Conservation (phyloP, 2,888 invertebrate species). For the Mythimna ferrago region DNA sequence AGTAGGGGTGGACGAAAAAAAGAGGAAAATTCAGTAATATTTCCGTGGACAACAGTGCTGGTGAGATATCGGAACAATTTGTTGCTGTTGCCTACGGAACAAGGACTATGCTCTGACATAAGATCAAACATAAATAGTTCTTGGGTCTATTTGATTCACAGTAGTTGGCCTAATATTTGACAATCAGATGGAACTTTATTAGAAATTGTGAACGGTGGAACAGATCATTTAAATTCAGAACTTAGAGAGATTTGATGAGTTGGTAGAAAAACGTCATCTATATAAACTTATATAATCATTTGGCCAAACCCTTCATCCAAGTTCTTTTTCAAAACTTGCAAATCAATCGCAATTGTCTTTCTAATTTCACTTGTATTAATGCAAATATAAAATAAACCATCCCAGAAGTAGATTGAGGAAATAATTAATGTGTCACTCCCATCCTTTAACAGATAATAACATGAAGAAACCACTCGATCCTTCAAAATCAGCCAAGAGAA, state of each 20-base stretch:
- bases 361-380: background rate
- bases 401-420: conserved; percentile 9
- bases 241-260: background rate
- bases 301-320: background rate
- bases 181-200: background rate
- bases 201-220: background rate
- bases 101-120: background rate
- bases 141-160: background rate
- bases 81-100: conserved; percentile 4
- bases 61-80: conserved; percentile 35
- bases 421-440: conserved; percentile 25
- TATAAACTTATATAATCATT: background rate
- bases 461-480: conserved; percentile 54
- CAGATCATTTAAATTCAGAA: background rate
- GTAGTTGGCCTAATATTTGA: background rate
- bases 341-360: background rate
- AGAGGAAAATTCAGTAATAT: conserved; percentile 59
- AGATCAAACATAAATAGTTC: conserved; percentile 3
- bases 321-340: background rate
- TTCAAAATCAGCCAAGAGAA: conserved; percentile 55
- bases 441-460: conserved; percentile 26
- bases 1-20: conserved; percentile 71
- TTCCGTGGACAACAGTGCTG: conserved; percentile 43
- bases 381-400: conserved; percentile 3
- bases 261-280: background rate